A percentile compares a stretch with the other conserved stretches of the same genome.
phyloP scores from a whole-genome alignment of 2,113 vertebrate genomes.

The Microcebus tavaratra region DNA sequence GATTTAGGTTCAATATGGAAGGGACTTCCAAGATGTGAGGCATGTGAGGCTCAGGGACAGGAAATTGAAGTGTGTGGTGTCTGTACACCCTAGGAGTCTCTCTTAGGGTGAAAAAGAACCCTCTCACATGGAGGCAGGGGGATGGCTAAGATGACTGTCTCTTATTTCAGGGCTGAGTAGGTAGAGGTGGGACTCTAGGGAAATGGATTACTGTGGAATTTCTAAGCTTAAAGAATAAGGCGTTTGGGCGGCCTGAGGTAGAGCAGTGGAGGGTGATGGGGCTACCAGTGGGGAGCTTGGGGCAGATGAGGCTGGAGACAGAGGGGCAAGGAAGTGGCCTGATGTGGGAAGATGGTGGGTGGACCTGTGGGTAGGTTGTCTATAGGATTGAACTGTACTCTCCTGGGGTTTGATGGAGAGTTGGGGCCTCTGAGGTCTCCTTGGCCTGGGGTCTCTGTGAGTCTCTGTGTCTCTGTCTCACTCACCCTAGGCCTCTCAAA shows the following conservation, averaged over 20 bases:
- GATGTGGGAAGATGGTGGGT: neutral
- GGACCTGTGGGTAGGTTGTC: neutral
- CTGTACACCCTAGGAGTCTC: neutral
- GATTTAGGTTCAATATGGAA: constrained; percentile 36
- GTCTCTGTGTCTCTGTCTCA: constrained; percentile 73
- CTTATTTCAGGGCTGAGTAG: neutral
- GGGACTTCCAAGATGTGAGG: neutral
- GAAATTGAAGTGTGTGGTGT: neutral
- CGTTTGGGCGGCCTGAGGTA: neutral
- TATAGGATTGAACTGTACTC: neutral
- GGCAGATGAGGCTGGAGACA: neutral
- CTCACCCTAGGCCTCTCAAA: constrained; percentile 70
- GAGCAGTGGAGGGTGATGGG: neutral
- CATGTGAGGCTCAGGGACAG: neutral
- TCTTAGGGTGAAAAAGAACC: neutral
- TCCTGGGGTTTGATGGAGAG: neutral
- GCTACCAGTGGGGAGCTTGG: neutral
- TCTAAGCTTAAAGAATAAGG: neutral
- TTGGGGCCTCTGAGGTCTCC: constrained; percentile 42
- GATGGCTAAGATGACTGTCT: neutral
- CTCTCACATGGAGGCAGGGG: neutral
- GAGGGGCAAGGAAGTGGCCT: neutral
- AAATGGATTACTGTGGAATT: neutral
- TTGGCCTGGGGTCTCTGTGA: constrained; percentile 75
- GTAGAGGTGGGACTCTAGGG: neutral